These are phyloP conservation scores for Notospermus geniculatus DNA, from an alignment of 1,140 invertebrate genomes.

Conservation along the genomic window DNA sequence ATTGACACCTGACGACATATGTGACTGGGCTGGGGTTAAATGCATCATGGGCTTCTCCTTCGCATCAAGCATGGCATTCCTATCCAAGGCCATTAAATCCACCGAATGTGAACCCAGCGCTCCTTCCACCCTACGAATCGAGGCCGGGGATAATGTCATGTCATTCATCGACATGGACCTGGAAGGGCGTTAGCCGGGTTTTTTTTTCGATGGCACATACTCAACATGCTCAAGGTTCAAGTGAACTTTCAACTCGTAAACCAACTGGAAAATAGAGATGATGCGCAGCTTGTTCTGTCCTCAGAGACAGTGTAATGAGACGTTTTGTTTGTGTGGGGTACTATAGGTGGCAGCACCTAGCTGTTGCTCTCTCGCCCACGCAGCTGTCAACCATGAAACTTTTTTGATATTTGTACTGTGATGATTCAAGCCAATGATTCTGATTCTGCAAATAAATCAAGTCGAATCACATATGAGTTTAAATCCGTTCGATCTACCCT, in stretches of 20 bases:
- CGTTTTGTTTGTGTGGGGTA: too few relatives aligned
- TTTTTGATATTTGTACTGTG: too few relatives aligned
- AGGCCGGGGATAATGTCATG: background rate
- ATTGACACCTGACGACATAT: background rate
- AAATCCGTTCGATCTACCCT: too few relatives aligned
- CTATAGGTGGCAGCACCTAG: too few relatives aligned
- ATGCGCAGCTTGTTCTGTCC: too few relatives aligned
- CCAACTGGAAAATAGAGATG: background rate
- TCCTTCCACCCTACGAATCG: background rate
- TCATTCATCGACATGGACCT: background rate
- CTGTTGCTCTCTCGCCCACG: too few relatives aligned
- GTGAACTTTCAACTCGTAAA: background rate
- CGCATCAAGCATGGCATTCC: background rate
- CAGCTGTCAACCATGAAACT: too few relatives aligned
- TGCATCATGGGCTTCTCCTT: background rate
- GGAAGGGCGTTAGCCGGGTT: background rate
- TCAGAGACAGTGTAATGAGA: too few relatives aligned
- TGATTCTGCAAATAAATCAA: too few relatives aligned
- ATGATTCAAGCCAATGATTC: too few relatives aligned
- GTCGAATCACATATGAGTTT: too few relatives aligned
- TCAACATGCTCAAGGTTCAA: background rate
- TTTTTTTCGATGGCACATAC: background rate
- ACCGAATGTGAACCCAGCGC: too few relatives aligned
- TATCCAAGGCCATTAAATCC: conserved; percentile 1
- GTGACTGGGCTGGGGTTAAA: background rate